phyloP scores from a whole-genome alignment of 2,888 invertebrate species.

The Capitulum mitella region DNA sequence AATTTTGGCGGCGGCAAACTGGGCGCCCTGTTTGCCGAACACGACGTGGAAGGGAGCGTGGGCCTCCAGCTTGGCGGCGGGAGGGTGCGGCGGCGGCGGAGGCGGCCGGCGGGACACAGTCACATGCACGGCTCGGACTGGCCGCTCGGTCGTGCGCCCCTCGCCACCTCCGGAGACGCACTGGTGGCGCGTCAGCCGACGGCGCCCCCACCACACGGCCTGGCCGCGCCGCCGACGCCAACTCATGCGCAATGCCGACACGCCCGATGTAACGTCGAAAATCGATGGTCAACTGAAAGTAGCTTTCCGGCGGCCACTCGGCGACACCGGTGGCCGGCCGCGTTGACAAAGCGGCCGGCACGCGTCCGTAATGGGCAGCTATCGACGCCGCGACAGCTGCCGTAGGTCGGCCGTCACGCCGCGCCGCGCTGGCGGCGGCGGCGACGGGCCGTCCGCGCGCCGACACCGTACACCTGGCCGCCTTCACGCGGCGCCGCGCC shows the following conservation, averaged over 20 bases:
- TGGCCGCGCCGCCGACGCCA: not conserved
- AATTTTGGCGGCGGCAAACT: conserved; percentile 9
- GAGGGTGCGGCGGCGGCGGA: not conserved
- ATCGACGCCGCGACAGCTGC: not conserved
- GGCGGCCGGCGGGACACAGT: not conserved
- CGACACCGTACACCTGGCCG: too few relatives aligned
- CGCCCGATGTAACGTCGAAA: not conserved
- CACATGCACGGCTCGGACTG: not conserved
- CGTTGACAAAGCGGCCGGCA: not conserved
- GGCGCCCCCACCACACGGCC: not conserved
- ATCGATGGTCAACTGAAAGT: conserved; percentile 16
- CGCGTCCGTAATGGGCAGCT: not conserved
- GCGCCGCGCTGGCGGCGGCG: too few relatives aligned
- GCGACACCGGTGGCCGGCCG: not conserved
- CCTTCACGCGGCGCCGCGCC: too few relatives aligned
- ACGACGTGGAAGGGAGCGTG: conserved; percentile 21
- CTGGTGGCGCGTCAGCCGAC: not conserved
- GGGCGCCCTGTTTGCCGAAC: conserved; percentile 20
- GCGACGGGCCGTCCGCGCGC: too few relatives aligned
- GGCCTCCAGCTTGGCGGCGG: conserved; percentile 15
- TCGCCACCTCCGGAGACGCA: not conserved
- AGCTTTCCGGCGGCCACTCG: not conserved
- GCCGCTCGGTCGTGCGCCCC: not conserved
- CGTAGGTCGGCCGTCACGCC: not conserved
- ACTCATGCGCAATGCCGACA: conserved; percentile 15